A percentile compares a stretch with the other conserved stretches of the same genome.
These are phyloP conservation scores for Papilio demoleus DNA, from an alignment of 2,888 invertebrate genomes.

Conservation along the genomic window DNA sequence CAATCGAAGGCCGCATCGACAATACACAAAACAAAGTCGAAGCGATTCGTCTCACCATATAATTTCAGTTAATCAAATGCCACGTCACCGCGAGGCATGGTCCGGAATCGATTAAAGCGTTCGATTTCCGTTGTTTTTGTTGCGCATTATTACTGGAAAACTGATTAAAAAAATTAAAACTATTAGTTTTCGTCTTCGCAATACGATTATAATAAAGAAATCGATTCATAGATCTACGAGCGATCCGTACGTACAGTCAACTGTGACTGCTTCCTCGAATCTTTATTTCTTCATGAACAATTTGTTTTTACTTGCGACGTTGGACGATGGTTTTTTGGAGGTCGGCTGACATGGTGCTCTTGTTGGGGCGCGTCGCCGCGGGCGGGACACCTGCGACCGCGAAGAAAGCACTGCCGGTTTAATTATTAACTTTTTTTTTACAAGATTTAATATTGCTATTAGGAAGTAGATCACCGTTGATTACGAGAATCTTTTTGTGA, in stretches of 20 bases:
- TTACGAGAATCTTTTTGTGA: conserved; percentile 77
- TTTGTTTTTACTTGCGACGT: conserved; percentile 80
- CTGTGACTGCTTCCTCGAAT: conserved; percentile 81
- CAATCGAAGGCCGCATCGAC: conserved; percentile 73
- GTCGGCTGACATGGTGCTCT: conserved; percentile 55
- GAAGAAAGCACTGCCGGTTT: conserved; percentile 71
- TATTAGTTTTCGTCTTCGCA: conserved; percentile 69
- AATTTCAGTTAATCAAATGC: conserved; percentile 79
- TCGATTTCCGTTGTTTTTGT: conserved; percentile 80
- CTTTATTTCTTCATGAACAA: conserved; percentile 77
- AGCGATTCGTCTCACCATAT: conserved; percentile 79
- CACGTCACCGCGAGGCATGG: conserved; percentile 76
- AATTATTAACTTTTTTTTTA: conserved; percentile 78
- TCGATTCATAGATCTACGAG: conserved; percentile 73
- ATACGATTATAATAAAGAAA: conserved; percentile 65
- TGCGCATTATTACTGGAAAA: conserved; percentile 77
- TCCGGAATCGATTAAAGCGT: conserved; percentile 80
- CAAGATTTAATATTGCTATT: conserved; percentile 75
- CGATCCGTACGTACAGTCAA: conserved; percentile 77
- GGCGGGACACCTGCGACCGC: conserved; percentile 61
- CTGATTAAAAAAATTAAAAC: conserved; percentile 75
- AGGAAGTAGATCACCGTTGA: conserved; percentile 79
- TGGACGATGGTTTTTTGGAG: conserved; percentile 55
- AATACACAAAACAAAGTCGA: conserved; percentile 79
- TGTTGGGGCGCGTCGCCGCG: conserved; percentile 57